Evolutionary conservation across 2,888 invertebrate genomes (phyloP).

Genomic region (Meandrusa payeni): DNA sequence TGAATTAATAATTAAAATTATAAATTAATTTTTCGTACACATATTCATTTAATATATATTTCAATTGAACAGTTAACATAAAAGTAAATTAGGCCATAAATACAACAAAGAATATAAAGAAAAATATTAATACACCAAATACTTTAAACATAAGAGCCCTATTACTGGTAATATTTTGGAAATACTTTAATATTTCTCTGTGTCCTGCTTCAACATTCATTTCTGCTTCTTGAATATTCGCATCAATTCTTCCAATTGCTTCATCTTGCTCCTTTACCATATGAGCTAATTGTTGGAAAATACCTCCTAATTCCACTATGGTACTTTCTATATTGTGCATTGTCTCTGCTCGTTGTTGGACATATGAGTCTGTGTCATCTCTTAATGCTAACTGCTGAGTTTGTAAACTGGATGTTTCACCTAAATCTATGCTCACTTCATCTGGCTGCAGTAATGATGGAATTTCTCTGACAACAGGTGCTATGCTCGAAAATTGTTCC

Average conservation of each 20-base stretch:
- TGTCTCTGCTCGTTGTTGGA: conserved; percentile 96
- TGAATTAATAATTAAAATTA: too few species aligned
- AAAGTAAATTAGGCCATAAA: conserved; percentile 91
- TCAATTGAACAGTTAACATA: too few species aligned
- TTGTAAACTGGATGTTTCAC: conserved; percentile 72
- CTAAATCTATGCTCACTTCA: conserved; percentile 93
- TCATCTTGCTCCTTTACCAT: conserved; percentile 99
- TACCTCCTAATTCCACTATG: conserved; percentile 98
- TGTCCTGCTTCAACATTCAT: conserved; percentile 99
- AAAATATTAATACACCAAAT: conserved; percentile 98
- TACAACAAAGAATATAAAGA: conserved; percentile 99
- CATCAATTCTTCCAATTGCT: conserved; percentile 98
- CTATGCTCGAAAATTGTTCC: conserved; percentile 88
- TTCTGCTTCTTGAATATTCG: conserved; percentile 96
- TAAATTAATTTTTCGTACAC: too few species aligned
- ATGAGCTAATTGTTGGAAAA: conserved; percentile 96
- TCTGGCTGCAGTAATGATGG: conserved; percentile 81
- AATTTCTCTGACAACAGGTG: conserved; percentile 68
- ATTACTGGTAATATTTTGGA: conserved; percentile 97
- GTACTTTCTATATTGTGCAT: conserved; percentile 99
- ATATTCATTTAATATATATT: too few species aligned
- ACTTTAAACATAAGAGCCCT: conserved; percentile 99
- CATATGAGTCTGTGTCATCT: conserved; percentile 94
- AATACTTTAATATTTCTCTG: conserved; percentile 97
- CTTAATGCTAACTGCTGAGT: conserved; percentile 88